phyloP scores from a whole-genome alignment of 2,888 invertebrate species.

The Phortica magna region DNA sequence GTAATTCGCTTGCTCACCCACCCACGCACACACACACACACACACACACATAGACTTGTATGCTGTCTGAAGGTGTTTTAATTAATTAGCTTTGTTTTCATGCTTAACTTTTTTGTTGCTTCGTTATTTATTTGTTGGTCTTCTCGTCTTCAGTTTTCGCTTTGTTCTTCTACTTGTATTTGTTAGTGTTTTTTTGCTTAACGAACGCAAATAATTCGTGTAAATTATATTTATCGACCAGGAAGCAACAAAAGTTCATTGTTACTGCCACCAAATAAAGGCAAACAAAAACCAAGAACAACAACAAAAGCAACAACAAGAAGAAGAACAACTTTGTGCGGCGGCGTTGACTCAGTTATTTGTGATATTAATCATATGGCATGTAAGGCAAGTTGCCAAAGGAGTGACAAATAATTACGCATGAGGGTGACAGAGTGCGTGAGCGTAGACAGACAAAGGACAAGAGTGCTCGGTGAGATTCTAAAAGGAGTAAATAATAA shows the following conservation, averaged over 20 bases:
- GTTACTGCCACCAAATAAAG: not conserved
- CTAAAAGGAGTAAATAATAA: too few species aligned
- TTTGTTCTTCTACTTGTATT: not conserved
- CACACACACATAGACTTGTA: conserved; percentile 37
- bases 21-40: conserved; percentile 14
- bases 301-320: conserved; percentile 12
- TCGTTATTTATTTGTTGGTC: conserved; percentile 7
- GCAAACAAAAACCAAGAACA: too few species aligned
- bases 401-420: not conserved
- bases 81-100: conserved; percentile 71
- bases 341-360: conserved; percentile 45
- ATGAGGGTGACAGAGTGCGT: too few species aligned
- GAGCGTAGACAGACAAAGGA: too few species aligned
- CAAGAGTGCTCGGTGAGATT: too few species aligned
- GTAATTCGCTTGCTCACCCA: not conserved
- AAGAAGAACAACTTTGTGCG: not conserved
- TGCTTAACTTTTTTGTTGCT: conserved; percentile 59
- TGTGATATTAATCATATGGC: conserved; percentile 63
- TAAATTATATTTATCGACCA: conserved; percentile 73
- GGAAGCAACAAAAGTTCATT: conserved; percentile 60
- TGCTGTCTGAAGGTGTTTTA: conserved; percentile 63
- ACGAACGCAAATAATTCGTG: conserved; percentile 70
- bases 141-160: not conserved
- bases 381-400: not conserved
- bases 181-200: conserved; percentile 43